A percentile compares a stretch with the other conserved stretches of the same genome.
phyloP scores from a whole-genome alignment of 2,797 vertebrate species.

The Gymnoscopelus braueri region DNA sequence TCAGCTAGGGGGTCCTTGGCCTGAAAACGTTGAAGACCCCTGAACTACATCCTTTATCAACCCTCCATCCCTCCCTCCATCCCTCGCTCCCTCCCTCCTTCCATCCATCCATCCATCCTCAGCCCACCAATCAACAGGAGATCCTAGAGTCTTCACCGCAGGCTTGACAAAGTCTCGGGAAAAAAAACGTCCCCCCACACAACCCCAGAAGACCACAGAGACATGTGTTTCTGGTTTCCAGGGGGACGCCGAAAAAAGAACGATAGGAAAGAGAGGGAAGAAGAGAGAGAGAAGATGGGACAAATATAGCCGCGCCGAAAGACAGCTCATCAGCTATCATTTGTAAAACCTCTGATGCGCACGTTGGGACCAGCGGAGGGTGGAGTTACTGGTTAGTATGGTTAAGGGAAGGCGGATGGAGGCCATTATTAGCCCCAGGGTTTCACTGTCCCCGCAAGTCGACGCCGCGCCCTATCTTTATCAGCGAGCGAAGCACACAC shows the following conservation, averaged over 20 bases:
- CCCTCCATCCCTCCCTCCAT: slow-evolving; percentile 14
- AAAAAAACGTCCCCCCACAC: background rate
- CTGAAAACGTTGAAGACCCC: too few relatives aligned
- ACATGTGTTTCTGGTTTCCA: slow-evolving; percentile 63
- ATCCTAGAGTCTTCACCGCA: slow-evolving; percentile 36
- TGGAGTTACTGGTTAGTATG: slow-evolving; percentile 31
- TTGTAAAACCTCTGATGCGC: slow-evolving; percentile 30
- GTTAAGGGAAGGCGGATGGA: slow-evolving; percentile 22
- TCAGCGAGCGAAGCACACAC: slow-evolving; percentile 8
- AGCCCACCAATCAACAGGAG: slow-evolving; percentile 21
- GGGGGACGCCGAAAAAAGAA: slow-evolving; percentile 37
- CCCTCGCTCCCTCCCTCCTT: slow-evolving; percentile 9
- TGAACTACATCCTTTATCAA: background rate
- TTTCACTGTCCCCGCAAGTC: background rate
- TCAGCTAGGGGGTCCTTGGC: too few relatives aligned
- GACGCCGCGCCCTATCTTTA: slow-evolving; percentile 27
- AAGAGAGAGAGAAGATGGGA: background rate
- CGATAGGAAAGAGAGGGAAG: background rate
- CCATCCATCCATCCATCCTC: slow-evolving; percentile 8
- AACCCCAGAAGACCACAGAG: slow-evolving; percentile 8
- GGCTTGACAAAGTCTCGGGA: background rate
- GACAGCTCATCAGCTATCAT: slow-evolving; percentile 27
- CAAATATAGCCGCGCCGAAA: slow-evolving; percentile 41
- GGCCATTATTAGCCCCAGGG: slow-evolving; percentile 30
- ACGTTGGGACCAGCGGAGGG: slow-evolving; percentile 46